A percentile compares a stretch with the other conserved stretches of the same genome.
These are phyloP conservation scores for Drosophila melanosoma DNA, from an alignment of 2,888 invertebrate genomes.

Conservation along the genomic window DNA sequence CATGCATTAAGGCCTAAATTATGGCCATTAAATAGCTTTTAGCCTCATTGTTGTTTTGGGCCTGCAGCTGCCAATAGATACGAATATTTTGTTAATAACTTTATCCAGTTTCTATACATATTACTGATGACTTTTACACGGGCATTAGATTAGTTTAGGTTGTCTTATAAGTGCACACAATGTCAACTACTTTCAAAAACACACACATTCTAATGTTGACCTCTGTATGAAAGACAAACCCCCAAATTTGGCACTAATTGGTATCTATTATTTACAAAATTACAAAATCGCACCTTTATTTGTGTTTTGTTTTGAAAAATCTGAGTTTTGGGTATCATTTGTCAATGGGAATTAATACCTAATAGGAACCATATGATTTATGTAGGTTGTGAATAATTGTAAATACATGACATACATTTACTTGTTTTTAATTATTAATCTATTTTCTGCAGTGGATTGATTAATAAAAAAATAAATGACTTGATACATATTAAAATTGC, in stretches of 20 bases:
- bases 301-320: slow-evolving; percentile 20
- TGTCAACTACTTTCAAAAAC: slow-evolving; percentile 78
- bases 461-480: not conserved
- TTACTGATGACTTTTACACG: slow-evolving; percentile 26
- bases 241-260: slow-evolving; percentile 29
- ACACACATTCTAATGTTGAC: slow-evolving; percentile 49
- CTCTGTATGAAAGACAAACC: slow-evolving; percentile 27
- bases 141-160: slow-evolving; percentile 15
- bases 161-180: slow-evolving; percentile 53
- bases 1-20: slow-evolving; percentile 36
- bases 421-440: not conserved
- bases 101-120: slow-evolving; percentile 12
- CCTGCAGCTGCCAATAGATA: slow-evolving; percentile 19
- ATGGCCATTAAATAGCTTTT: slow-evolving; percentile 29
- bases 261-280: slow-evolving; percentile 10
- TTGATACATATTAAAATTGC: not conserved
- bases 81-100: slow-evolving; percentile 22
- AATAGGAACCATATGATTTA: not conserved
- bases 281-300: slow-evolving; percentile 29
- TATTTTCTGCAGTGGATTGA: not conserved
- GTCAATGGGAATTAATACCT: slow-evolving; percentile 14
- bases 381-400: not conserved
- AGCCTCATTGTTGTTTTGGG: slow-evolving; percentile 10
- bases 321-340: slow-evolving; percentile 12
- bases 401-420: not conserved